These are phyloP conservation scores for Cydia splendana DNA, from an alignment of 1,140 invertebrate genomes.

Conservation along the genomic window DNA sequence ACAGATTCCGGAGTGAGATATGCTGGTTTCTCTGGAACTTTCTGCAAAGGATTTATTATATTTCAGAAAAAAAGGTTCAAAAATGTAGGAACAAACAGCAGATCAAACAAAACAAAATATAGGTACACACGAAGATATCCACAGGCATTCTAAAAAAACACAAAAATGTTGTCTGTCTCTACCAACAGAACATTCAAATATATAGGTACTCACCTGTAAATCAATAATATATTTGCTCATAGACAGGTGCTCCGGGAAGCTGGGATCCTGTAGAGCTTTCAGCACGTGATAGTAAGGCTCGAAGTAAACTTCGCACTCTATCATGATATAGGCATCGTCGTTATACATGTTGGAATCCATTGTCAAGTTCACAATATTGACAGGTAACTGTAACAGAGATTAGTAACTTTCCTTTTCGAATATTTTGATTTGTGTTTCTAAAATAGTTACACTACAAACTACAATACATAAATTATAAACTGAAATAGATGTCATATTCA, in stretches of 20 bases:
- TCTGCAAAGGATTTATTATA: slow-evolving; percentile 63
- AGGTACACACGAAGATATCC: too few relatives aligned
- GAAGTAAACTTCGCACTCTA: slow-evolving; percentile 85
- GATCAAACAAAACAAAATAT: slow-evolving; percentile 19
- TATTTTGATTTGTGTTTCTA: too few relatives aligned
- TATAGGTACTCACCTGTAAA: slow-evolving; percentile 67
- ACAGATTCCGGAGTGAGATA: slow-evolving; percentile 34
- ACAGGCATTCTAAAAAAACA: too few relatives aligned
- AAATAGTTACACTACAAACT: too few relatives aligned
- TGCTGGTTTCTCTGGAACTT: slow-evolving; percentile 69
- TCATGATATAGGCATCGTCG: slow-evolving; percentile 80
- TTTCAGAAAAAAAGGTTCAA: slow-evolving; percentile 40
- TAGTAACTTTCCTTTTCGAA: too few relatives aligned
- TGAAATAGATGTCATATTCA: too few relatives aligned
- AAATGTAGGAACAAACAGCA: too few relatives aligned
- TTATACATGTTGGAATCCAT: slow-evolving; percentile 64
- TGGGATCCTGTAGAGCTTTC: slow-evolving; percentile 81
- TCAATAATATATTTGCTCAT: slow-evolving; percentile 84
- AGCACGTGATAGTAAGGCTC: slow-evolving; percentile 85
- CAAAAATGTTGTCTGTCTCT: neutral
- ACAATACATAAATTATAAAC: too few relatives aligned
- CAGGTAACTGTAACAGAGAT: slow-evolving; percentile 66
- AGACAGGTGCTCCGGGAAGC: slow-evolving; percentile 79
- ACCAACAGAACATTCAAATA: too few relatives aligned
- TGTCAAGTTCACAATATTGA: slow-evolving; percentile 72